Evolutionary conservation across 2,113 vertebrate species (phyloP), one percentile per base, ranked within the genome.

Genomic region (Aramus guarauna): DNA sequence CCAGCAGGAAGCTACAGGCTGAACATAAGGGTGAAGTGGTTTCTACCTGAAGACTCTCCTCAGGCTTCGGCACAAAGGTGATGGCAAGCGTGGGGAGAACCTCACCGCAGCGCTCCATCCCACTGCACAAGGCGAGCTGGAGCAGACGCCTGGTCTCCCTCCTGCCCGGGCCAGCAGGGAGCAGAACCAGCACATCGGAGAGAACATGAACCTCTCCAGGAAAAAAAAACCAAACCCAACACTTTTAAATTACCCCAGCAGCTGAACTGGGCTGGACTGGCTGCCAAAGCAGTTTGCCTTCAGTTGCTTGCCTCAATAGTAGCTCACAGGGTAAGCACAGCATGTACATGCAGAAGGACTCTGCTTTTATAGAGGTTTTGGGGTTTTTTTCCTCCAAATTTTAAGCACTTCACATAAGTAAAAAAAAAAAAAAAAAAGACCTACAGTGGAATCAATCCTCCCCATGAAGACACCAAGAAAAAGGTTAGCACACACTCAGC

Each of bases 51-150:
- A 69, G 48, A 11, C 18, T 36, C 23, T 64, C 20, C 48, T 16
- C 12, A 3, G 30, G 43, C 12, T 83, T 22, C 3, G 4, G 53
- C 15, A 41, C 1, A 3, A 39, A n/a, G 17, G 41, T 2, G 7
- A 62, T 11, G 20, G 34, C 0, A 1, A 86, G 18, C 0, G 0
- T 2, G 7, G 23, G n/a, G 26, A 74, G 41, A 53, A 21, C 22
- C 7, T 60, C 67, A 18, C 29, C 1, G 1, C 52, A 45, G 34
- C 3, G 0, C 6, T 37, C n/a, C 36, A 55, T 9, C 21, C n/a
- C 23, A n/a, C 41, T 9, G 20, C 21, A 2, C 9, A 20, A 20
- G 32, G 66, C 1, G 10, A 50, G 21, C 36, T 11, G n/a, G 53
- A 52, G 30, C 15, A 34, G 66, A n/a, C 1, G 3, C 39, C 34